Evolutionary conservation across 2,888 invertebrate species (phyloP), one percentile per base, ranked within the genome.

Genomic region (Cactoblastis cactorum): DNA sequence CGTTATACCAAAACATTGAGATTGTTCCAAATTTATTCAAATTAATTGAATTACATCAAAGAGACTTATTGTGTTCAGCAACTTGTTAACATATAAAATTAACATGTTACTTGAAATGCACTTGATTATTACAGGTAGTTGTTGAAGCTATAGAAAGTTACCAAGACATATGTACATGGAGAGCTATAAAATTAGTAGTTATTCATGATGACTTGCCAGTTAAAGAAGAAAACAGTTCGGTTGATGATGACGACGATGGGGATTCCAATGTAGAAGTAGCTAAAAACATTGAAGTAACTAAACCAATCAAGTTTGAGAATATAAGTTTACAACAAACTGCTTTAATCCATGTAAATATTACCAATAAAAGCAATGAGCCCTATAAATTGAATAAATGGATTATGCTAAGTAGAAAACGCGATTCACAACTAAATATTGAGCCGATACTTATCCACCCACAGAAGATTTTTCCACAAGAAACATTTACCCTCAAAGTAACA

Each of bases 81-180:
- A n/a, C n/a, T n/a, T n/a, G n/a, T n/a, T n/a, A n/a, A n/a, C n/a
- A n/a, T n/a, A n/a, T n/a, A n/a, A n/a, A n/a, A n/a, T n/a, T n/a
- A n/a, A n/a, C n/a, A n/a, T n/a, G n/a, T n/a, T n/a, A n/a, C n/a
- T n/a, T n/a, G n/a, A 28, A 28, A 28, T 28, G 9, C 28, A 32
- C 22, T 32, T 28, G 0, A 18, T 38, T 3, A 41, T 71, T 74
- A 48, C 69, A 90, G 90, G 84, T 94, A 2, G 70, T 90, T 50
- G 91, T 91, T 3, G 93, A 95, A 70, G 90, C 92, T 1, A 94
- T 95, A 62, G 95, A 95, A 80, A 95, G 95, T 72, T 91, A 92
- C 60, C 93, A 94, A 82, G 90, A 87, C 12, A 61, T 67, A 9
- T 91, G 79, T 51, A 75, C 77, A 43, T 92, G 93, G 93, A 85